Base-by-base conservation (phyloP, 2,797 vertebrate species). In the Threskiornis aethiopicus region DNA sequence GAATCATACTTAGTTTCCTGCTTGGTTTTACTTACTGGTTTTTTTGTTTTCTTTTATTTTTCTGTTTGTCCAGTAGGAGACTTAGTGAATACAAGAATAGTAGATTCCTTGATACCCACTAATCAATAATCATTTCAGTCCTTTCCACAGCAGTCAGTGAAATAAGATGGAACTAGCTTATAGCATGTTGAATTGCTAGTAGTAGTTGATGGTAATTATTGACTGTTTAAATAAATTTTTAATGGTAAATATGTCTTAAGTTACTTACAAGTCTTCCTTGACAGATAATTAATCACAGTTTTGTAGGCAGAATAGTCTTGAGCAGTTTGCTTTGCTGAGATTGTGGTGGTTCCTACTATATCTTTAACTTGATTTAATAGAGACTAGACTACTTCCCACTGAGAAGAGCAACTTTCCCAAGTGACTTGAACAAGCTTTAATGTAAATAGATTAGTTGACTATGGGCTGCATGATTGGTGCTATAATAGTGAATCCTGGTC, bases 361-460 rank as follows among this genome's bases (percentile, higher is more conserved):
- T 37, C 31, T 84, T 44, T 72, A 11, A 21, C 46, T 92, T 78
- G 25, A 84, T 96, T 84, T 96, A 89, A 82, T 93, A 98, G 98
- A 98, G 98, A 96, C 97, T 97, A 37, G 97, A 98, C 96, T 93
- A 31, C 65, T 80, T 97, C 97, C 96, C 96, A 95, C 97, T 97
- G 96, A 59, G 37, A 75, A 24, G 76, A 79, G 69, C 59, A 67
- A 67, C 46, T 84, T 96, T 96, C 44, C 88, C 85, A 95, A 93
- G 49, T 94, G 97, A 94, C 98, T 97, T 98, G 96, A 87, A 96
- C 93, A 97, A 98, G 92, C 97, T 96, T 97, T 97, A 98, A 97
- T 98, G 95, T 98, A 98, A 99, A 98, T 96, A 98, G 98, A 98
- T 98, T 96, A 98, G 97, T 98, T 98, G 96, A 98, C 98, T 98